Base-by-base conservation (phyloP, 2,888 invertebrate genomes). In the Melanostoma mellinum region DNA sequence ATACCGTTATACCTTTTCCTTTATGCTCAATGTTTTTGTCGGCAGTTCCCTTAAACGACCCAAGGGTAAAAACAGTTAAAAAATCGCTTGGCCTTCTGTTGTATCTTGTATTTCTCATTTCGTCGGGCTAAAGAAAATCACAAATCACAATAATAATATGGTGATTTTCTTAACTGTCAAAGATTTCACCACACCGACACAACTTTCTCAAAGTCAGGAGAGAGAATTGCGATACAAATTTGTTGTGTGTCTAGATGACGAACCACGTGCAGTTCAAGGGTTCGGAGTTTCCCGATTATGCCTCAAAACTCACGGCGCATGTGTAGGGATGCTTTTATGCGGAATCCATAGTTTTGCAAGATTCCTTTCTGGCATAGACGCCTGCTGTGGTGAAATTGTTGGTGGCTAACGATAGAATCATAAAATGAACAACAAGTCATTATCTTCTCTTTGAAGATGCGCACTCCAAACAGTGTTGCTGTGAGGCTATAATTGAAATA, bases 271-370 rank as follows among this genome's bases (percentile, higher is more conserved):
- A 56, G 48, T 44, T 58, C 55, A 46, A 73, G 65, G 67, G 58
- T 38, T 36, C 36, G 58, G 52, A 58, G 53, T 58, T 60, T 48
- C 58, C 42, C 38, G 58, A 55, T 6, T 32, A 8, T 42, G 67
- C 38, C 33, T 48, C 53, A 48, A 10, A 9, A n/a, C 42, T 42
- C 6, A 56, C 9, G 6, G 73, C 84, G 84, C 84, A 56, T 79
- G 79, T 79, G 84, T 79, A 35, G 30, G 60, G 74, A 84, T 79
- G 84, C 74, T 79, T 79, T 84, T 61, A 84, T 84, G 84, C 46
- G 79, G 79, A 84, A 84, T 84, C 84, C 71, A 84, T 84, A 84
- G 6, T 71, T 50, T 79, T 60, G 44, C 46, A 61, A 48, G 50
- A 61, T 67, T 67, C 58, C 61, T 35, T 78, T 55, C 20, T 56